These are phyloP conservation scores for Tachypleus tridentatus DNA, from an alignment of 1,140 invertebrate species.

Conservation along the genomic window DNA sequence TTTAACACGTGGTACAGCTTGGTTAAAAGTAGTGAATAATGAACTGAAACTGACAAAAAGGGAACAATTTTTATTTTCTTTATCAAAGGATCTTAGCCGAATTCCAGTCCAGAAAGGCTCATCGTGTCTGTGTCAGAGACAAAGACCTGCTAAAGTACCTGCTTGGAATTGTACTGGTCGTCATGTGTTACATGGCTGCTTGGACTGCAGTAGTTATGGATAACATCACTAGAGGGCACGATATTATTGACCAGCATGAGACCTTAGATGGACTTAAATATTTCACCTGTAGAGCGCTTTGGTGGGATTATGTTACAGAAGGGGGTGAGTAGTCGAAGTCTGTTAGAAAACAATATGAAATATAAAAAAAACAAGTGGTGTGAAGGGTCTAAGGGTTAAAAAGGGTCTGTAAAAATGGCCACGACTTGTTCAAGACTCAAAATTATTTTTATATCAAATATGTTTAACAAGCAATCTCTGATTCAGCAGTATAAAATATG, in stretches of 20 bases:
- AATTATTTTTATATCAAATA: too few relatives aligned
- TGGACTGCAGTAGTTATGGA: constrained; percentile 55
- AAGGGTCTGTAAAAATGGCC: too few relatives aligned
- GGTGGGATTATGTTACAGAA: constrained; percentile 83
- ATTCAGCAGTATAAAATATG: too few relatives aligned
- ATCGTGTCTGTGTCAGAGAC: constrained; percentile 71
- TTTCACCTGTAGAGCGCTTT: constrained; percentile 56
- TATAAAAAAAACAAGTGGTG: too few relatives aligned
- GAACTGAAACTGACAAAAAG: too few relatives aligned
- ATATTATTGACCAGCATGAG: constrained; percentile 36
- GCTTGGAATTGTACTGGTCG: constrained; percentile 56
- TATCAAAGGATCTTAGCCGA: constrained; percentile 43
- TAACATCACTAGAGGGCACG: constrained; percentile 23
- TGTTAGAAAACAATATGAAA: too few relatives aligned
- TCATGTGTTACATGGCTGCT: constrained; percentile 68
- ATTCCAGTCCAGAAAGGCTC: constrained; percentile 71
- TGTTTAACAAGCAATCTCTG: too few relatives aligned
- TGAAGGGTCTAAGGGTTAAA: too few relatives aligned
- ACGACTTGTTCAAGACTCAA: too few relatives aligned
- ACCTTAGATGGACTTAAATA: constrained; percentile 41
- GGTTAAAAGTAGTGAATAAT: too few relatives aligned
- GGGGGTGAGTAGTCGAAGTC: constrained; percentile 46
- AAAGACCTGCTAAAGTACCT: constrained; percentile 72
- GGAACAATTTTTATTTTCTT: too few relatives aligned
- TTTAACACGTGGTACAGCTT: too few relatives aligned